Base-by-base conservation (phyloP, 1,140 invertebrate genomes). In the Rhagoletis zephyria region DNA sequence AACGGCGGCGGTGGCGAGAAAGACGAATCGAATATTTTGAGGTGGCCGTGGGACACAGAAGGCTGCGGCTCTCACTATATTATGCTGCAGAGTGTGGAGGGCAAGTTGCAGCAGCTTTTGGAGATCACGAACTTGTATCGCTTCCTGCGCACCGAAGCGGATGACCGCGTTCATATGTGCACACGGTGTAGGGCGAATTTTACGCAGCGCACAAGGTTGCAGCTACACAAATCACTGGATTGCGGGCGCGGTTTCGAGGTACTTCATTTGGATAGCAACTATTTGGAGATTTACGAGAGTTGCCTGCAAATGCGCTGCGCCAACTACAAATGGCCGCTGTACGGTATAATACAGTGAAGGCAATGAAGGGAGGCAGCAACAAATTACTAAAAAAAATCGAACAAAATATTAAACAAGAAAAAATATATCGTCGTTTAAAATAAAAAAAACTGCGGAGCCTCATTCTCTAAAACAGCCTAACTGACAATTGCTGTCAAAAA, bases 191-290 rank as follows among this genome's bases (percentile, higher is more conserved):
- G 65, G 6, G n/a, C n/a, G 14, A 85, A 85, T 63, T 87, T 85
- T 85, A 40, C 85, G 74, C 59, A 65, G 2, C 45, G 59, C 7
- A 40, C 87, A 4, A 40, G 85, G 5, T 64, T 87, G 7, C 10
- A 10, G 48, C 16, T 87, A 16, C 87, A 87, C 85, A 85, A 85
- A 40, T 51, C 64, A 59, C 67, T 87, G 1, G 64, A 87, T 16
- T 87, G 87, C 77, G 87, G 87, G 1, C 48, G 74, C 30, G 87
- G 60, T 51, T 87, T 87, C 61, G 87, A 87, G 48, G 64, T 87
- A 4, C 64, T 87, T 4, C 45, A 85, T 85, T 19, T 87, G 42
- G 74, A 64, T 40, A 14, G 60, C 2, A 70, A 87, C 65, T 56
- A 56, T 51, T 16, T 85, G 48, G 87, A 87, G 45, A 85, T 87